phyloP scores from a whole-genome alignment of 2,797 vertebrate species.

The Cyprinodon diabolis region DNA sequence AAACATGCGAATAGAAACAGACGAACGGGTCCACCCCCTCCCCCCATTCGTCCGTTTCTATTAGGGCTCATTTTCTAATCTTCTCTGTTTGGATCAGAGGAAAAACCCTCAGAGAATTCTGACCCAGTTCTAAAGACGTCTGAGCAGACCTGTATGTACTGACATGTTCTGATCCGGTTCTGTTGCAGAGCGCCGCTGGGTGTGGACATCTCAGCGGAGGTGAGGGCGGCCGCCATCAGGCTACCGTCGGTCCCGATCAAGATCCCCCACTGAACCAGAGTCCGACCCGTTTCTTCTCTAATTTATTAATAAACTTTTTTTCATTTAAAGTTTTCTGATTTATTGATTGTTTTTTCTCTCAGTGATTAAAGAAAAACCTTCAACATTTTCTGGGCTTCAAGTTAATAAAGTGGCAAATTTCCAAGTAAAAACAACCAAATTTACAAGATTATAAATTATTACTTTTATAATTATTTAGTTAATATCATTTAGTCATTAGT shows the following conservation, averaged over 20 bases:
- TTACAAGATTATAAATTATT: too few relatives aligned
- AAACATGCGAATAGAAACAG: too few relatives aligned
- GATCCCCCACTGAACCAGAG: conserved; percentile 49
- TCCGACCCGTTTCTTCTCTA: neutral
- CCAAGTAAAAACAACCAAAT: too few relatives aligned
- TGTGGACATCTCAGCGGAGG: conserved; percentile 86
- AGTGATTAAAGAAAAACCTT: neutral
- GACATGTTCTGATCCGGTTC: neutral
- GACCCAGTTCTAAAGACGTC: neutral
- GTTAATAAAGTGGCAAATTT: too few relatives aligned
- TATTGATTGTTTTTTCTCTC: neutral
- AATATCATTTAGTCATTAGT: too few relatives aligned
- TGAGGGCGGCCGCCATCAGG: conserved; percentile 86
- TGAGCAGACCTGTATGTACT: neutral
- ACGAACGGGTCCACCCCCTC: too few relatives aligned
- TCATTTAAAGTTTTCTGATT: neutral
- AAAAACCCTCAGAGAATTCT: too few relatives aligned
- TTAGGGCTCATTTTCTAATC: too few relatives aligned
- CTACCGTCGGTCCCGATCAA: conserved; percentile 80
- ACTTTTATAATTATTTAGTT: too few relatives aligned
- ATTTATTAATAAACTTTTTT: conserved; percentile 40
- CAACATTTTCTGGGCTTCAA: too few relatives aligned
- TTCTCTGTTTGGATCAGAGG: too few relatives aligned
- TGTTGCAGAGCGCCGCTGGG: conserved; percentile 87
- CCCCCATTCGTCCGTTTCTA: too few relatives aligned